Base-by-base conservation (phyloP, 1,140 invertebrate species). In the Drosophila tani region DNA sequence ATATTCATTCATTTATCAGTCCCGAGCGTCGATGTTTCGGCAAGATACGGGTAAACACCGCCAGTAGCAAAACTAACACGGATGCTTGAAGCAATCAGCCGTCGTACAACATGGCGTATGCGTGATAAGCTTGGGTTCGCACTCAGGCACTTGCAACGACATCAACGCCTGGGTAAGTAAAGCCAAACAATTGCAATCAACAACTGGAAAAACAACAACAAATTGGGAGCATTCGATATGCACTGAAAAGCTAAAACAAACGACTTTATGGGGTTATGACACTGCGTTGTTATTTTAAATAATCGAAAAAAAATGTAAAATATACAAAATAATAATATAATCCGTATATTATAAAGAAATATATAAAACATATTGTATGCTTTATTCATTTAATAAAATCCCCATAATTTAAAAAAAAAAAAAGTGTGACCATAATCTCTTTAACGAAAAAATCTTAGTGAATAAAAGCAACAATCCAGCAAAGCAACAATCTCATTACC, bases 1-100 rank as follows among this genome's bases (percentile, higher is more conserved):
- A 43, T 79, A 40, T 51, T 43, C 49, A 57, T 66, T 47, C 67
- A 79, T 74, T 73, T 62, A 75, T 75, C 58, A 63, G 35, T 38
- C 38, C 27, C 7, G 6, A 60, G 38, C 32, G 38, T 59, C 50
- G 41, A 58, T 75, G 43, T 69, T 68, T 68, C 9, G n/a, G 14
- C n/a, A 27, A 12, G 29, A 38, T n/a, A 49, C 9, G 21, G 19
- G 21, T 27, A 63, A 63, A 53, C 60, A 45, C 11, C 12, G 40
- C n/a, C n/a, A 43, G 27, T 14, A 14, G 15, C 3, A 29, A 38
- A 71, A 53, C 40, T 46, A 53, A 62, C 24, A 32, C 9, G 21
- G 32, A 24, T 46, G 49, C 32, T 47, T 41, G 6, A 47, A 27
- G 56, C 69, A 62, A 71, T 60, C 38, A 55, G 46, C 24, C 51